Evolutionary conservation across 1,140 invertebrate species (phyloP).

Genomic region (Limonius californicus): DNA sequence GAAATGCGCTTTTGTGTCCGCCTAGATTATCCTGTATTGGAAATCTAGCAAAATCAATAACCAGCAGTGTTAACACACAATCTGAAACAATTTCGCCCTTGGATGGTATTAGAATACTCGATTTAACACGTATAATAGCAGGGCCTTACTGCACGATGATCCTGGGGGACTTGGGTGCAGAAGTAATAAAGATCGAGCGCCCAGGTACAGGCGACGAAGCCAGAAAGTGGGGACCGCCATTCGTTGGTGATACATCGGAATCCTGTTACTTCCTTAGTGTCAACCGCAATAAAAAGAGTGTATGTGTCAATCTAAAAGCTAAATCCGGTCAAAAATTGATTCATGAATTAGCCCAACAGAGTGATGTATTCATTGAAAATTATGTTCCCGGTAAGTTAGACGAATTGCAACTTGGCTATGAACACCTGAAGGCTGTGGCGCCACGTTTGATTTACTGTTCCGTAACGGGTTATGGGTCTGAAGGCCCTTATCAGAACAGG

Average conservation of each 20-base stretch:
- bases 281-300: slow-evolving; percentile 95
- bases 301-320: slow-evolving; percentile 82
- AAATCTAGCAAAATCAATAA: no score
- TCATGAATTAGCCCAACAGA: slow-evolving; percentile 65
- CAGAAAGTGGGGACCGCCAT: slow-evolving; percentile 90
- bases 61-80: no score
- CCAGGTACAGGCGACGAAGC: slow-evolving; percentile 84
- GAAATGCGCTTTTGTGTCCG: no score
- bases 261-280: slow-evolving; percentile 82
- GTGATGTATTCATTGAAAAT: slow-evolving; percentile 92
- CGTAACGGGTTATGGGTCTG: slow-evolving; percentile 85
- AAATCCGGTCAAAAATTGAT: slow-evolving; percentile 68
- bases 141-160: slow-evolving; percentile 92
- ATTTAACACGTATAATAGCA: slow-evolving; percentile 77
- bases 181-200: slow-evolving; percentile 88
- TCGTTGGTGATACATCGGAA: slow-evolving; percentile 66
- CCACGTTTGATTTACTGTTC: slow-evolving; percentile 91
- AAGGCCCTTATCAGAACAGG: slow-evolving; percentile 78
- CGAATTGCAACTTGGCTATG: slow-evolving; percentile 74
- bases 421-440: slow-evolving; percentile 64
- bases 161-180: slow-evolving; percentile 89
- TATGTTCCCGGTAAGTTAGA: slow-evolving; percentile 88
- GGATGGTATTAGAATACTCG: slow-evolving; percentile 69
- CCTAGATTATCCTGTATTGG: no score
- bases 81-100: slow-evolving; percentile 46